Evolutionary conservation across 2,113 vertebrate genomes (phyloP).

Genomic region (Crotalus viridis): DNA sequence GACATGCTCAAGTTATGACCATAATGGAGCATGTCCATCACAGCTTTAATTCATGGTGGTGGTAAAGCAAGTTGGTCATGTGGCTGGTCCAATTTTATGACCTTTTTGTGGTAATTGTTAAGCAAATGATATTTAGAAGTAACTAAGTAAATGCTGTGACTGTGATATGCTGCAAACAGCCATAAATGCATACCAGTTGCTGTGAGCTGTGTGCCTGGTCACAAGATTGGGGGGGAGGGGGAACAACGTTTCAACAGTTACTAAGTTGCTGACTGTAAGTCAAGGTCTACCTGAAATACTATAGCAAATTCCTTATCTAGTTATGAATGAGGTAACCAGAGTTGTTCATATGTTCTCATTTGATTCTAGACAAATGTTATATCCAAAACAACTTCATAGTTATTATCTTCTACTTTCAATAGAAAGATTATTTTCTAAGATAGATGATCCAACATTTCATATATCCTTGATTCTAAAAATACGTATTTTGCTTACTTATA

Average conservation of each 20-base stretch:
- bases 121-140: background rate
- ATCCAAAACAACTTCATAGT: background rate
- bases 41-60: background rate
- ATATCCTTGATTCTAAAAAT: background rate
- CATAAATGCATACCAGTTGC: background rate
- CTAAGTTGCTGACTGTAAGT: background rate
- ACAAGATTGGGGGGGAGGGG: background rate
- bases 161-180: background rate
- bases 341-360: background rate
- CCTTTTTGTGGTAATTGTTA: background rate
- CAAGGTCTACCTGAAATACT: background rate
- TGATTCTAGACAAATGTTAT: background rate
- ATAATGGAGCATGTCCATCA: background rate
- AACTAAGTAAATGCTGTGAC: background rate
- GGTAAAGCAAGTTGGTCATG: background rate
- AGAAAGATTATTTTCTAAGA: background rate
- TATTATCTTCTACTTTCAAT: background rate
- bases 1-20: background rate
- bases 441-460: background rate
- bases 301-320: background rate
- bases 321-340: background rate
- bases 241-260: background rate
- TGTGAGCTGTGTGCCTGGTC: background rate
- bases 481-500: background rate
- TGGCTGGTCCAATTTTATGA: background rate